Base-by-base conservation (phyloP, 1,140 invertebrate species). In the Drosophila bifasciata region DNA sequence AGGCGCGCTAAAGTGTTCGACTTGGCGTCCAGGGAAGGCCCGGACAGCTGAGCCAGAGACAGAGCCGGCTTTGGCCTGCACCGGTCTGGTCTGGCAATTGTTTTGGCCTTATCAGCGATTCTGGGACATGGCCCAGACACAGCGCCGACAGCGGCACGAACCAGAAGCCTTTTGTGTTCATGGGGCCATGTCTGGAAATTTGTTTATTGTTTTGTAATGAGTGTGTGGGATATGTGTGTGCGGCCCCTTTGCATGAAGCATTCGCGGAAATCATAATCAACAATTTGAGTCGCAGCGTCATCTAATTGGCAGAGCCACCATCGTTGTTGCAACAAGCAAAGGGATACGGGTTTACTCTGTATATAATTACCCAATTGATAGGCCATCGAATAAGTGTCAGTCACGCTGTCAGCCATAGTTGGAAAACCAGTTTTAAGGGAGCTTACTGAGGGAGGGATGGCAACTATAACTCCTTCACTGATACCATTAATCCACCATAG, bases 191-290 rank as follows among this genome's bases (percentile, higher is more conserved):
- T 88, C 83, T 88, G 84, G 83, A 88, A 88, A 88, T 88, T 88
- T 88, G 83, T 88, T 88, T 88, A 88, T 88, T 88, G 83, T 88
- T 88, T 88, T 88, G 84, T 88, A 88, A 88, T 88, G 83, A 88
- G 83, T 78, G 69, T 86, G 75, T 56, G 61, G 21, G 43, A 59
- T 40, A 28, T 68, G 39, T 25, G 57, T 63, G 50, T 49, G 74
- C 83, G 83, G 83, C 83, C 79, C 83, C 83, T 88, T 85, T 88
- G 56, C 56, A 45, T n/a, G 41, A 50, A 57, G 69, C 74, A 75
- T 86, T 86, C 83, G 74, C 74, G 75, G 83, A 86, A 86, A 78
- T 83, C 80, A 85, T 85, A 85, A 85, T 74, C 80, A 79, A 72
- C 80, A 85, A 80, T 86, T 80, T 85, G 81, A 61, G 76, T 45